Base-by-base conservation (phyloP, 2,888 invertebrate species). In the Itoplectis maculator region DNA sequence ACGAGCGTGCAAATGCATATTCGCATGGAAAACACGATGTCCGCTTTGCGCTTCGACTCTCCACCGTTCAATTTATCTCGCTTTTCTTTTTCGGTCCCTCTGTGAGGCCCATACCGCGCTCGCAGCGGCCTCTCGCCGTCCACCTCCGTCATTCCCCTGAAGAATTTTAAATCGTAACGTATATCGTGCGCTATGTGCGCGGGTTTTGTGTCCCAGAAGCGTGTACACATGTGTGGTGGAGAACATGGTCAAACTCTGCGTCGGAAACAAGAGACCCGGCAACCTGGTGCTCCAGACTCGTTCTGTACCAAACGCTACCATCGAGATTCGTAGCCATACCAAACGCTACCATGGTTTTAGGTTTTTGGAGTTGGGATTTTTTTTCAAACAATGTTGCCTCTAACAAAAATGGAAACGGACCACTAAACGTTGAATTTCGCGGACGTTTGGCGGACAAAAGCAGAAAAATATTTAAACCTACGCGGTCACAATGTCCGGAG, bases 21-120 rank as follows among this genome's bases (percentile, higher is more conserved):
- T 83, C 79, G 77, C 73, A 84, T 81, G 73, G 77, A 83, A 83
- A 85, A 84, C 82, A 85, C 81, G 82, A 73, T 78, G 69, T 78
- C 77, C 63, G 78, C 47, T 45, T 75, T 35, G 51, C 73, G 75
- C 79, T 76, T 76, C 79, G 68, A 73, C 76, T 82, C 76, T 82
- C 66, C 79, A 51, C 72, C 76, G 63, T 76, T 82, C 79, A 82
- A 82, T 79, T 79, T 78, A 35, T 61, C 65, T 73, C 49, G 40
- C 20, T 61, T n/a, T n/a, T 56, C 59, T 45, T 77, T 59, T 73
- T 54, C 51, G 37, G 9, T 59, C 37, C 29, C n/a, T 65, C 35
- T 9, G 47, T 23, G 23, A 29, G 37, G 42, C 29, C 37, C 37
- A 47, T 59, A 11, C 63, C 49, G 47, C 70, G n/a, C n/a, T n/a